phyloP scores from a whole-genome alignment of 2,888 invertebrate species.

The Xylophagus ater region DNA sequence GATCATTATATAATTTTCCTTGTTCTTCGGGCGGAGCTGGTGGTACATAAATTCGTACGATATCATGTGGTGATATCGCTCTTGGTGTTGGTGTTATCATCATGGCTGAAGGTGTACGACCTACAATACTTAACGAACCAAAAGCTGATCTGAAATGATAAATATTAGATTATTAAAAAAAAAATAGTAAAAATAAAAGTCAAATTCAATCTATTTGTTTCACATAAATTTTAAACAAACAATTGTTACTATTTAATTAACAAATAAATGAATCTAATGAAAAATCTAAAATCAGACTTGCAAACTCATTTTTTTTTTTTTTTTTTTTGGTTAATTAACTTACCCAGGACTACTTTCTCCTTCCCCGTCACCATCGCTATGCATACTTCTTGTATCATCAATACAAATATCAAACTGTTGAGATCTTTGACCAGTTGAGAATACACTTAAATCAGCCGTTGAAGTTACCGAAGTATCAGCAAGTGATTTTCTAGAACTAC shows the following conservation, averaged over 20 bases:
- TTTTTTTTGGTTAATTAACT: constrained; percentile 4
- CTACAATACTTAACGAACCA: constrained; percentile 19
- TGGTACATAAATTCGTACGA: constrained; percentile 22
- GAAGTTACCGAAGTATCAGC: constrained; percentile 77
- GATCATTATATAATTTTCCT: constrained; percentile 6
- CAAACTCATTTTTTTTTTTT: background rate
- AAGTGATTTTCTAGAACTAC: constrained; percentile 64
- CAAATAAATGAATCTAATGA: constrained; percentile 1
- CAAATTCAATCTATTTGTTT: constrained; percentile 6
- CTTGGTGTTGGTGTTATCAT: constrained; percentile 21
- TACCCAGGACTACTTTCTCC: constrained; percentile 21
- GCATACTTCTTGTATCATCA: constrained; percentile 19
- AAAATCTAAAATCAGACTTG: background rate
- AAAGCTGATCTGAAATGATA: constrained; percentile 18
- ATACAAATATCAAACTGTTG: constrained; percentile 20
- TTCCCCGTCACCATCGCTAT: constrained; percentile 19
- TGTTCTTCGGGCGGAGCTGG: constrained; percentile 17
- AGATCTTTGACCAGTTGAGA: constrained; percentile 48
- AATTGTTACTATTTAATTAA: background rate
- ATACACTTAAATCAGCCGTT: constrained; percentile 70
- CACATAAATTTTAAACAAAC: constrained; percentile 5
- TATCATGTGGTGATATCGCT: constrained; percentile 21
- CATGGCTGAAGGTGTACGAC: constrained; percentile 19
- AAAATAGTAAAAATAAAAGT: constrained; percentile 3
- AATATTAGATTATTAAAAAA: constrained; percentile 7